Conservation (phyloP, 2,113 vertebrate genomes). For the Myrmecobius fasciatus region DNA sequence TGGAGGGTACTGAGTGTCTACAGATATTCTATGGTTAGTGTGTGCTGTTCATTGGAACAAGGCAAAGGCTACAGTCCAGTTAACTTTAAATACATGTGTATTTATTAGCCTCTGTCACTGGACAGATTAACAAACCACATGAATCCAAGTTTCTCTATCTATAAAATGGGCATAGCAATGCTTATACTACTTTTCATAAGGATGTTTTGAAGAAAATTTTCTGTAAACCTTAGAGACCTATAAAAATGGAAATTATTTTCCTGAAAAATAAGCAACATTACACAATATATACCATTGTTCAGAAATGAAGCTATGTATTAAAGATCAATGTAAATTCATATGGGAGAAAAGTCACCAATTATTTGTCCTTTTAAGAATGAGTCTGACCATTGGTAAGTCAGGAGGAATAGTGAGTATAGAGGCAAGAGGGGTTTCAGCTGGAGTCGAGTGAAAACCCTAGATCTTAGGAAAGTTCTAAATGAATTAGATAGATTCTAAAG, state of each 20-base stretch:
- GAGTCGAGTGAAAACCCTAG: background rate
- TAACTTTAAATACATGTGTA: background rate
- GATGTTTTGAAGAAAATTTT: background rate
- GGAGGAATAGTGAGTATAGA: background rate
- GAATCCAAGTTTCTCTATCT: background rate
- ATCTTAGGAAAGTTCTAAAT: no score
- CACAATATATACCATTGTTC: background rate
- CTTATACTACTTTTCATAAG: background rate
- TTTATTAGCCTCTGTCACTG: background rate
- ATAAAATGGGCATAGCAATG: background rate
- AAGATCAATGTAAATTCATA: background rate
- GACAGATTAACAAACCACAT: background rate
- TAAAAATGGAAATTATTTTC: background rate
- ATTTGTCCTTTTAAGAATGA: background rate
- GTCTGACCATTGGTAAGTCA: background rate
- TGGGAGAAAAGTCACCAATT: background rate
- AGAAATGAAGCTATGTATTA: background rate
- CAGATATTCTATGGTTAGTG: background rate
- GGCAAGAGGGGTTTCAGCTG: background rate
- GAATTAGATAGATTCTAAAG: no score
- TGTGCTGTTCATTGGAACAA: background rate
- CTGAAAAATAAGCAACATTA: background rate
- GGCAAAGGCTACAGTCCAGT: background rate
- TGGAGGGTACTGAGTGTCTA: background rate
- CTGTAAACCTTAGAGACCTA: background rate